Conservation (phyloP, 2,888 invertebrate genomes). For the Epirrhoe alternata region DNA sequence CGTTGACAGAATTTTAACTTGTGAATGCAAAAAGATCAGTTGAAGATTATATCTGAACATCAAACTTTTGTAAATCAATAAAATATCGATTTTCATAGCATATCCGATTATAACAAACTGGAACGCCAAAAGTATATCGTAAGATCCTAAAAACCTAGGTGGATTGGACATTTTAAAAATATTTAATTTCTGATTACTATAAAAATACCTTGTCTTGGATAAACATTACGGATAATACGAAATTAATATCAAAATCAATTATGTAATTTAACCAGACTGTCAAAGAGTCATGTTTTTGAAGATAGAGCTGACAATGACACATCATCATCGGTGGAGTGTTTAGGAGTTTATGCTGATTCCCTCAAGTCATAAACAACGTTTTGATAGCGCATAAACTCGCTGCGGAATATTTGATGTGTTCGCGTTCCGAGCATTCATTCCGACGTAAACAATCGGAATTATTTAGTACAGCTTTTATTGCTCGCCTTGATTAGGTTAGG, state of each 20-base stretch:
- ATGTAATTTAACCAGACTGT: background rate
- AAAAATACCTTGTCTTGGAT: background rate
- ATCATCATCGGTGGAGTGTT: background rate
- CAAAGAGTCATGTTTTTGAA: background rate
- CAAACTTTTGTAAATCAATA: too few species aligned
- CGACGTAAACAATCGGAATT: constrained; percentile 41
- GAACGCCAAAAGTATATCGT: too few species aligned
- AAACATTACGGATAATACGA: background rate
- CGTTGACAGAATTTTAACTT: constrained; percentile 23
- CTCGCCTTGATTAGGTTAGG: constrained; percentile 37
- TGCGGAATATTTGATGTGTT: constrained; percentile 31
- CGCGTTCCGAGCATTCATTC: constrained; percentile 26
- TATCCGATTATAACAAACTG: too few species aligned
- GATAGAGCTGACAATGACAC: background rate
- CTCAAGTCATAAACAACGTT: constrained; percentile 27
- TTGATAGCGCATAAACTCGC: constrained; percentile 19
- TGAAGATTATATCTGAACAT: background rate
- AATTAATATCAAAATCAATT: background rate
- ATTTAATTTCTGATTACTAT: background rate
- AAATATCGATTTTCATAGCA: too few species aligned
- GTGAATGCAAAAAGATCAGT: constrained; percentile 6
- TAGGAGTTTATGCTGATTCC: constrained; percentile 6
- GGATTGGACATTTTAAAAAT: too few species aligned
- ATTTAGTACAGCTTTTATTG: constrained; percentile 37
- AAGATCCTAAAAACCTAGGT: too few species aligned